These are phyloP conservation scores for Spisula solida DNA, from an alignment of 2,888 invertebrate species.

Conservation along the genomic window DNA sequence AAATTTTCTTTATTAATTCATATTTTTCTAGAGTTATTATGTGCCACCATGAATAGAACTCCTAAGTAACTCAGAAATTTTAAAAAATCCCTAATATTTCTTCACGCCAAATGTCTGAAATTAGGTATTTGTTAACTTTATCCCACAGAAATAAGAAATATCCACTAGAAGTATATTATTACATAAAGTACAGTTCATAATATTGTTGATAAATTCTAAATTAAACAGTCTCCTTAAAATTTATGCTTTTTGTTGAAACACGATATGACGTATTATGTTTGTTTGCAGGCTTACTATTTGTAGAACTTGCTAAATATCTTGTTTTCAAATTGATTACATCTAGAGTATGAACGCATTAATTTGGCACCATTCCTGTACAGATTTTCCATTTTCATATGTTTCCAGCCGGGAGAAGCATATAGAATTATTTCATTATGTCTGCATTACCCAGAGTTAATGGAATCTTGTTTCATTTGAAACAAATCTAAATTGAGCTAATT, in stretches of 20 bases:
- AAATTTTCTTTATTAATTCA: too few relatives aligned
- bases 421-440: slow-evolving; percentile 6
- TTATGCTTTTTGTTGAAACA: not conserved
- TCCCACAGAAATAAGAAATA: too few relatives aligned
- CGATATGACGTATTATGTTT: not conserved
- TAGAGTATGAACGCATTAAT: not conserved
- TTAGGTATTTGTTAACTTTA: too few relatives aligned
- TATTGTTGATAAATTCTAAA: too few relatives aligned
- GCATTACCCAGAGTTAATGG: not conserved
- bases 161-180: too few relatives aligned
- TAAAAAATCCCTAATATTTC: too few relatives aligned
- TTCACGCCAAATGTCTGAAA: too few relatives aligned
- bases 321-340: not conserved
- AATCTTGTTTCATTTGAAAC: not conserved
- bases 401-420: not conserved
- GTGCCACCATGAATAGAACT: too few relatives aligned
- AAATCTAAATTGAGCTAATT: slow-evolving; percentile 13
- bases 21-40: too few relatives aligned
- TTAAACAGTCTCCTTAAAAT: not conserved
- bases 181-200: too few relatives aligned
- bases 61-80: too few relatives aligned
- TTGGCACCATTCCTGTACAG: not conserved
- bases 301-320: not conserved
- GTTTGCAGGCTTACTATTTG: not conserved
- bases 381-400: slow-evolving; percentile 13